Evolutionary conservation across 2,888 invertebrate species (phyloP).

Genomic region (Lottia gigantea): DNA sequence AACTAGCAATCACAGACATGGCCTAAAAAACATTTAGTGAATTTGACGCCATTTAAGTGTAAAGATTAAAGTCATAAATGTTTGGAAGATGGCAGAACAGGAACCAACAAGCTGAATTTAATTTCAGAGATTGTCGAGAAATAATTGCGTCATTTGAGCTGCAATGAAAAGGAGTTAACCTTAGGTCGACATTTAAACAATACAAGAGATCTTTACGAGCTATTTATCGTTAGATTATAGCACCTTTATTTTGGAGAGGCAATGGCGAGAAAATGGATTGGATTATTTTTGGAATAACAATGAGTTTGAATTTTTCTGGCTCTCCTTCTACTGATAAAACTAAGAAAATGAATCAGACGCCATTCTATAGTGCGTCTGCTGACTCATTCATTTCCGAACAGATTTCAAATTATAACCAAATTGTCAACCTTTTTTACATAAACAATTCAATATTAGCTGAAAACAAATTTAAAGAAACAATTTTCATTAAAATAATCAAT

Average conservation of each 20-base stretch:
- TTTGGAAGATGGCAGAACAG: background rate
- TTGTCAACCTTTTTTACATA: too few relatives aligned
- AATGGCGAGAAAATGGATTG: background rate
- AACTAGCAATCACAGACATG: too few relatives aligned
- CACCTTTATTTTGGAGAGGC: background rate
- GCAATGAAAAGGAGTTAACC: conserved; percentile 2
- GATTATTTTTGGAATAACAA: conserved; percentile 5
- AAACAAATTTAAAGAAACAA: too few relatives aligned
- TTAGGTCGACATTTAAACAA: background rate
- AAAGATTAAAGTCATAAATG: conserved; percentile 5
- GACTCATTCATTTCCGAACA: too few relatives aligned
- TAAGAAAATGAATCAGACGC: too few relatives aligned
- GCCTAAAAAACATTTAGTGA: background rate
- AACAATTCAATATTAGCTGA: too few relatives aligned
- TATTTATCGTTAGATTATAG: background rate
- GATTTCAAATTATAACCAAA: too few relatives aligned
- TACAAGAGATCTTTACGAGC: background rate
- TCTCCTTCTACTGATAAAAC: background rate
- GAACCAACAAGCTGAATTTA: conserved; percentile 11
- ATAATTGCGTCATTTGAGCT: conserved; percentile 3
- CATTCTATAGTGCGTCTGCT: too few relatives aligned
- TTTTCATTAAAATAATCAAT: too few relatives aligned
- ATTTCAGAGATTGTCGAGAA: background rate
- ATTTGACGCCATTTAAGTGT: conserved; percentile 10
- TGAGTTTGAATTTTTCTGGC: background rate